Evolutionary conservation across 30 jellyfish, hydroid and myxozoan species (phyloP), one percentile per base, ranked within the genome.

Genomic region (Mastigias papua): DNA sequence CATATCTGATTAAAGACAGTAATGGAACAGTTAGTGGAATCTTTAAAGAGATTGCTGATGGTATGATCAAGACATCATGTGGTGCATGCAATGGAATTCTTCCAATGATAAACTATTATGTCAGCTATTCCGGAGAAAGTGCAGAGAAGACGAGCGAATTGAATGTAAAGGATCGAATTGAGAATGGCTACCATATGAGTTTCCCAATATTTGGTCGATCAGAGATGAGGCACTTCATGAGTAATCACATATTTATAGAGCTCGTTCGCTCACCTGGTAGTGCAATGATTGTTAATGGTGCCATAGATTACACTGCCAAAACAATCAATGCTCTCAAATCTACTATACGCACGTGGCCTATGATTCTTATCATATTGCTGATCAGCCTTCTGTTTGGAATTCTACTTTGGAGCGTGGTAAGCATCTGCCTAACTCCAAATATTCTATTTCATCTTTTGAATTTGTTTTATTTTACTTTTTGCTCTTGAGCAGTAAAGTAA

Each of bases 131-230:
- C 26, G 97, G 97, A 30, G 93, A 80, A 35, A 35, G 65, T 27
- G 86, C 97, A 30, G 89, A 89, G 63, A 89, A 89, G 67, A 5
- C 37, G 25, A 68, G 84, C 34, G 89, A 61, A n/a, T 48, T 35
- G 33, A 33, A 72, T 26, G 2, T 72, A 32, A 80, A 80, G 33
- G 57, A 13, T 0, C 22, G n/a, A 21, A 65, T 89, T 16, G 93
- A 51, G 30, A 32, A 48, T 31, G 80, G 73, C 60, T 66, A 74
- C 54, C 97, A 89, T 62, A 31, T 89, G n/a, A 79, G 86, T 23
- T 66, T 82, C 25, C 97, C 97, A 17, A 34, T 90, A 9, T 90
- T 81, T 70, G 97, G 97, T 33, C 77, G 88, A 34, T 37, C 91
- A 32, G 90, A 60, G 57, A 74, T 81, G 23, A 69, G 85, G 66